Base-by-base conservation (phyloP, 2,888 invertebrate species). In the Hirtodrosophila confusa region DNA sequence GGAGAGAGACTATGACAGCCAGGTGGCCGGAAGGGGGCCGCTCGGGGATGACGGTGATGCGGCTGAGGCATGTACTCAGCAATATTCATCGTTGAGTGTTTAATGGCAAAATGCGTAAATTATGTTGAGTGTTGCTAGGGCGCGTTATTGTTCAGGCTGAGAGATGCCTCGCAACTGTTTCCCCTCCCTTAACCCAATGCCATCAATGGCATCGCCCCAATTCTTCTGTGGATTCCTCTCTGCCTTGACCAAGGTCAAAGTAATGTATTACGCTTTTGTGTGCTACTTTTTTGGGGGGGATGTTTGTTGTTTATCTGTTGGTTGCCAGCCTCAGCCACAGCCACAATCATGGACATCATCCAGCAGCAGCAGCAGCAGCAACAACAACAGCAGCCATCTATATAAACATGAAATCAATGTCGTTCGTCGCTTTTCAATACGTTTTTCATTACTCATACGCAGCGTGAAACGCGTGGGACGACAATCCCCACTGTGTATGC, bases 41-140 rank as follows among this genome's bases (percentile, higher is more conserved):
- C 37, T 39, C 10, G 39, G 10, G 27, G 24, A 40, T 47, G 43
- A 4, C 17, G 39, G 44, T 60, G 27, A 4, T 27, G 5, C 3
- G 27, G 27, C 27, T 27, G 6, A 6, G 27, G 27, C 27, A 4
- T 27, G 27, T 4, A 6, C 6, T 27, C 27, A 2, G 27, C 4
- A 27, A 27, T 51, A 54, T 56, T 75, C 66, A 57, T 17, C 63
- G 58, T 60, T 67, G 73, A 90, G 90, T 88, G 82, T 75, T 88
- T 90, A 89, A 89, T 88, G 89, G 80, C 74, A 69, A 90, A 89
- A 89, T 90, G 88, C 87, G 87, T 88, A 87, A 90, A 89, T 83
- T 89, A 86, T 90, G 90, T 84, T 80, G 79, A 90, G 84, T 75
- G 70, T 60, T 63, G 61, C 70, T 54, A 61, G 51, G 72, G 50